Evolutionary conservation across 1,140 invertebrate genomes (phyloP).

Genomic region (Patella vulgata): DNA sequence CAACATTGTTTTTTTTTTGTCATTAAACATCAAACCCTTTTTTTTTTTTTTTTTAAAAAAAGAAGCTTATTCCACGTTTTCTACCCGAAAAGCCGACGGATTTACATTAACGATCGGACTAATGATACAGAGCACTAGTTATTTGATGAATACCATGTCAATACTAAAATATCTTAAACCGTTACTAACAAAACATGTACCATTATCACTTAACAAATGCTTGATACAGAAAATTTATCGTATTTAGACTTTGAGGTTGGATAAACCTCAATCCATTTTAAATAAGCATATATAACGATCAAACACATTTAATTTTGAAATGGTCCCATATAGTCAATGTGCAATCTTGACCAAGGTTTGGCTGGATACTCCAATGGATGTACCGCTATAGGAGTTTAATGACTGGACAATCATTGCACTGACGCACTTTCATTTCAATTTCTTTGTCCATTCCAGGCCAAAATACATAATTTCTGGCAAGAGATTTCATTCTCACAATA

Average conservation of each 20-base stretch:
- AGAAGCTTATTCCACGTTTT: too few relatives aligned
- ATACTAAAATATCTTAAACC: slow-evolving; percentile 41
- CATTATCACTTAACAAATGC: slow-evolving; percentile 45
- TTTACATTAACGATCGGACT: too few relatives aligned
- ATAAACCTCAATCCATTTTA: slow-evolving; percentile 2
- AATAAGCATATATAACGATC: neutral
- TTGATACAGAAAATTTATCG: neutral
- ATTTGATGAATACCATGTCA: slow-evolving; percentile 36
- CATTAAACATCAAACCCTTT: too few relatives aligned
- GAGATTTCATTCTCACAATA: neutral
- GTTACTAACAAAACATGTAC: slow-evolving; percentile 29
- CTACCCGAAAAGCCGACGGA: too few relatives aligned
- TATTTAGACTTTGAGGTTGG: too few relatives aligned
- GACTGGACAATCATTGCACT: neutral
- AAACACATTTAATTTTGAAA: neutral
- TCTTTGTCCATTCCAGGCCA: neutral
- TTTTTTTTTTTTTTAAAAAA: too few relatives aligned
- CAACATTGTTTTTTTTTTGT: too few relatives aligned
- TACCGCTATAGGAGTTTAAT: neutral
- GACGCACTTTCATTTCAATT: neutral
- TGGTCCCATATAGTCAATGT: neutral
- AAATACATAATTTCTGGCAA: neutral
- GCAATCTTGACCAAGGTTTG: neutral
- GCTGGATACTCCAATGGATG: slow-evolving; percentile 5
- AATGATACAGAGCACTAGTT: slow-evolving; percentile 40